phyloP scores from a whole-genome alignment of 2,797 vertebrate genomes.

The Leucoraja ocellata region DNA sequence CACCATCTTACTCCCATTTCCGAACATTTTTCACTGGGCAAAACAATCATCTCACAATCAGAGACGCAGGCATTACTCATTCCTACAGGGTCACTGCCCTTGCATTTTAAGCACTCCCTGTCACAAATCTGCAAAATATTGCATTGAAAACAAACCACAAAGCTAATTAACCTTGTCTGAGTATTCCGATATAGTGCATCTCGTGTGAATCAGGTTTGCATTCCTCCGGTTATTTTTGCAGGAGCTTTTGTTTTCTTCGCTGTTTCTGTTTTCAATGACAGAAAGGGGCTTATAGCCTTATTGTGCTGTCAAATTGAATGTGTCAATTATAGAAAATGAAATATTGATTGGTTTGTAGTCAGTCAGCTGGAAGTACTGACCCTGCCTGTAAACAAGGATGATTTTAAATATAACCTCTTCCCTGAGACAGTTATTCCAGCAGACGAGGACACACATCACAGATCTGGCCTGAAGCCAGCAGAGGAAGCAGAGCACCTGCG shows the following conservation, averaged over 20 bases:
- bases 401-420: slow-evolving; percentile 32
- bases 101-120: background rate
- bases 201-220: slow-evolving; percentile 7
- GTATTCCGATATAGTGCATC: background rate
- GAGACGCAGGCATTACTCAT: background rate
- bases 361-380: slow-evolving; percentile 31
- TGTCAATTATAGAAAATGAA: slow-evolving; percentile 37
- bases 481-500: slow-evolving; percentile 26
- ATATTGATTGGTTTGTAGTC: slow-evolving; percentile 37
- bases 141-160: background rate
- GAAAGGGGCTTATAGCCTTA: slow-evolving; percentile 3
- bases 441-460: background rate
- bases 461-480: background rate
- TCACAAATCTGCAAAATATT: background rate
- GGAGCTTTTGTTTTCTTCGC: background rate
- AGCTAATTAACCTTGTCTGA: background rate
- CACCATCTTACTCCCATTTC: background rate
- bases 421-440: slow-evolving; percentile 10
- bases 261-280: background rate
- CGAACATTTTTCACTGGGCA: background rate
- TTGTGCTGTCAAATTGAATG: slow-evolving; percentile 38
- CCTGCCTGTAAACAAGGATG: slow-evolving; percentile 33
- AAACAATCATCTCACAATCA: background rate
- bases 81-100: background rate
- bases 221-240: background rate